Percentiles rank a stretch among this genome's conserved stretches.
These are phyloP conservation scores for Procapra przewalskii DNA, from an alignment of 2,113 vertebrate genomes.

Conservation along the genomic window DNA sequence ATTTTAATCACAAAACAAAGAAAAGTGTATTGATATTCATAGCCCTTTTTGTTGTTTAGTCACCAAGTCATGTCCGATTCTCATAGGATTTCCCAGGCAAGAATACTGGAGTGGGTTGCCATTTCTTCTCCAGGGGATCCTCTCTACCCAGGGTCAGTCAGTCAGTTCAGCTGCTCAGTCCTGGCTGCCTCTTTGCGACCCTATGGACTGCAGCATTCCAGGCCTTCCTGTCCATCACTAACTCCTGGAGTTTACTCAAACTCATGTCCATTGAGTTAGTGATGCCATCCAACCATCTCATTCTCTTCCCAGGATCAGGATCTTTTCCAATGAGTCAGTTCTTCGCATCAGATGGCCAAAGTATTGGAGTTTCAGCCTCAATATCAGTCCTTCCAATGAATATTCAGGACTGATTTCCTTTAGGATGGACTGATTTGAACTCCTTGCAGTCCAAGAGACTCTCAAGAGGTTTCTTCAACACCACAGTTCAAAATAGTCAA, in stretches of 20 bases:
- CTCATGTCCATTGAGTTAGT: background rate
- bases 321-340: background rate
- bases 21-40: background rate
- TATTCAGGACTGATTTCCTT: background rate
- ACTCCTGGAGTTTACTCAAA: background rate
- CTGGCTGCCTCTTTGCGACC: accelerated
- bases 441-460: background rate
- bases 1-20: background rate
- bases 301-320: background rate
- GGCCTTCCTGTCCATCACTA: background rate
- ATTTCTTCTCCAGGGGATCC: background rate
- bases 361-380: background rate
- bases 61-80: background rate
- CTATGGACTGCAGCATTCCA: background rate
- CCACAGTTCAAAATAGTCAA: background rate
- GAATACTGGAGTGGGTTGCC: background rate
- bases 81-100: background rate
- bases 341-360: background rate
- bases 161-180: background rate
- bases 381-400: background rate
- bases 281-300: background rate
- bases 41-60: background rate
- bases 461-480: background rate
- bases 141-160: background rate
- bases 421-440: background rate